These are phyloP conservation scores for Molossus alvarezi DNA, from an alignment of 2,797 vertebrate genomes.

Conservation along the genomic window DNA sequence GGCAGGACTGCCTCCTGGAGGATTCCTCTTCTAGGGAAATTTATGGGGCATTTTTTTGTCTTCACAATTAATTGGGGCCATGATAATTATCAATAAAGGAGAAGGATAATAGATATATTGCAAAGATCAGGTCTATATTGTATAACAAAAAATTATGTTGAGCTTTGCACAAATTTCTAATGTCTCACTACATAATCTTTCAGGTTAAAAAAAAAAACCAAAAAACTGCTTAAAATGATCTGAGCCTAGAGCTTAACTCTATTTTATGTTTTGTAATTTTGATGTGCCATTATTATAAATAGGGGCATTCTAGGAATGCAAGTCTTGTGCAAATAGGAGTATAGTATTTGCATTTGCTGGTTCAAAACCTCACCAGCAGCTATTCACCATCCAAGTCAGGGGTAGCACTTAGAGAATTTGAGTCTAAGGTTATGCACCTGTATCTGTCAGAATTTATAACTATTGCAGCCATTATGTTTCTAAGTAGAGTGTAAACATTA, in stretches of 20 bases:
- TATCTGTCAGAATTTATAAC: not conserved
- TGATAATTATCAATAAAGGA: not conserved
- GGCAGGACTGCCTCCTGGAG: constrained; percentile 56
- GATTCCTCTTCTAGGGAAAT: not conserved
- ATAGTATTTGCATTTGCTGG: not conserved
- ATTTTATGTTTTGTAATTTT: not conserved
- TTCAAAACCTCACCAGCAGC: not conserved
- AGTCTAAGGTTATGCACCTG: accelerated
- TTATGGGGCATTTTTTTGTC: not conserved
- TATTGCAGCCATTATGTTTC: accelerated
- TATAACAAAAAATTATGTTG: not conserved
- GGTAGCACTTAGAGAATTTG: too few relatives aligned
- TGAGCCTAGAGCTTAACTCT: not conserved
- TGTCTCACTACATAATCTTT: not conserved
- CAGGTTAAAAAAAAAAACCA: not conserved
- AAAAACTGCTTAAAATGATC: not conserved
- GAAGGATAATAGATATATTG: not conserved
- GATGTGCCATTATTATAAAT: not conserved
- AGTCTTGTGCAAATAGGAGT: not conserved
- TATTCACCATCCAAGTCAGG: not conserved
- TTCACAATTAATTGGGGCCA: not conserved
- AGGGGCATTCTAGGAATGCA: not conserved
- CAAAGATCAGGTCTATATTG: not conserved
- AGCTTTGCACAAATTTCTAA: not conserved
- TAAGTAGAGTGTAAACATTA: not conserved